Evolutionary conservation across 2,797 vertebrate genomes (phyloP).

Genomic region (Myioborus melanocephalus): DNA sequence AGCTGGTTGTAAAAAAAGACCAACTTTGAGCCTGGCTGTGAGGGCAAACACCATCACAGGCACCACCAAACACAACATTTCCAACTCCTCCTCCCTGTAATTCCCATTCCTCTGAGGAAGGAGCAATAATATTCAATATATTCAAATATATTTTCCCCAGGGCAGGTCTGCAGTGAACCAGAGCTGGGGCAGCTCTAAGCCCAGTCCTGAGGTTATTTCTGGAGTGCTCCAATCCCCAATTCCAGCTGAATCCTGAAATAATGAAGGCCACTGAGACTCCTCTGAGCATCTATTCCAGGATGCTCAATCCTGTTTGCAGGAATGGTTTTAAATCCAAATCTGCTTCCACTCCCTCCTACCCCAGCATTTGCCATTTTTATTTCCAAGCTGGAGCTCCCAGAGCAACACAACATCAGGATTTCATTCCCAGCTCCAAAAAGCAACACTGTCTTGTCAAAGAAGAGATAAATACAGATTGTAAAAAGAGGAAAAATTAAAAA

Average conservation of each 20-base stretch:
- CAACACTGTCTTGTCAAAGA: not conserved
- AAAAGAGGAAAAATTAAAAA: not conserved
- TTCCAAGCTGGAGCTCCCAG: not conserved
- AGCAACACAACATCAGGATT: conserved; percentile 5
- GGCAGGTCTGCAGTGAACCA: not conserved
- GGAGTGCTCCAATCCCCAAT: not conserved
- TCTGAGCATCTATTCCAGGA: not conserved
- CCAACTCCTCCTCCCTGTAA: not conserved
- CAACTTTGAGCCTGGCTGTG: not conserved
- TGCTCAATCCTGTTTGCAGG: not conserved
- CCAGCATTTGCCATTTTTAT: not conserved
- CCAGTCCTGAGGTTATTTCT: not conserved
- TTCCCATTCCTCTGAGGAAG: not conserved
- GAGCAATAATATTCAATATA: not conserved
- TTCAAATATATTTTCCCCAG: not conserved
- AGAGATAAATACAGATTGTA: not conserved
- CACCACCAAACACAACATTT: not conserved
- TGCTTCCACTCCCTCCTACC: not conserved
- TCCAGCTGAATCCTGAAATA: conserved; percentile 7
- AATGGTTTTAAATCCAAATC: not conserved
- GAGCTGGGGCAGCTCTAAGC: not conserved
- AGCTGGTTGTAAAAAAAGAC: no score
- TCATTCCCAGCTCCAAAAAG: conserved; percentile 4
- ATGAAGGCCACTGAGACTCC: not conserved
- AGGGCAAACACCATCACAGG: not conserved